Evolutionary conservation across 2,888 invertebrate genomes (phyloP).

Genomic region (Leptopilina drosophilae): DNA sequence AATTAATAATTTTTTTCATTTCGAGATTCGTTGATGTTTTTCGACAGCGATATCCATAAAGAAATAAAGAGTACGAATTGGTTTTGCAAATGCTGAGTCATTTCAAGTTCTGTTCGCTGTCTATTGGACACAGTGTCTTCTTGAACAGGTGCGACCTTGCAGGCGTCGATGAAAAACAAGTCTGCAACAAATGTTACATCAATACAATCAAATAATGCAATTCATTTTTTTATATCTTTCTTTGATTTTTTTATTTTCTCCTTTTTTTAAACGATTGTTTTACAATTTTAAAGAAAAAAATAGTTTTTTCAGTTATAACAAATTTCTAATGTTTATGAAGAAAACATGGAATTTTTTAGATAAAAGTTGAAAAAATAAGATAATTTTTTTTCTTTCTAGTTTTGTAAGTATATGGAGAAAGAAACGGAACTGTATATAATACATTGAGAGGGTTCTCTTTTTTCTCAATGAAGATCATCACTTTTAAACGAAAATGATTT

Average conservation of each 20-base stretch:
- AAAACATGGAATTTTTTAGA: no score
- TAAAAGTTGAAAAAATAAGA: no score
- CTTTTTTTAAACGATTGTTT: not conserved
- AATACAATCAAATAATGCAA: not conserved
- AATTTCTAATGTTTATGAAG: no score
- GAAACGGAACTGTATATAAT: not conserved
- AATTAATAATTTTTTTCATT: no score
- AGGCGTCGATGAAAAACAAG: not conserved
- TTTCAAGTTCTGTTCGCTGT: conserved; percentile 54
- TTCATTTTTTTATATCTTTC: not conserved
- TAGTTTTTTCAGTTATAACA: no score
- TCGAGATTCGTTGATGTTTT: no score
- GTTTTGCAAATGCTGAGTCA: conserved; percentile 54
- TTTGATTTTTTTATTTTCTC: not conserved
- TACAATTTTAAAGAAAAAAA: no score
- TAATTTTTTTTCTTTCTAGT: no score
- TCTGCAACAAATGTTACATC: conserved; percentile 10
- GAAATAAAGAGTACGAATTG: conserved; percentile 21
- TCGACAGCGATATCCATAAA: conserved; percentile 35
- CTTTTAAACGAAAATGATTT: not conserved
- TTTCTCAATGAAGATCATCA: not conserved
- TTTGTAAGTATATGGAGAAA: no score
- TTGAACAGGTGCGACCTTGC: conserved; percentile 52
- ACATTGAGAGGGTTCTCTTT: not conserved
- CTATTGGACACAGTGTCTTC: conserved; percentile 52